Evolutionary conservation across 2,113 vertebrate species (phyloP).

Genomic region (Eurystomus gularis): DNA sequence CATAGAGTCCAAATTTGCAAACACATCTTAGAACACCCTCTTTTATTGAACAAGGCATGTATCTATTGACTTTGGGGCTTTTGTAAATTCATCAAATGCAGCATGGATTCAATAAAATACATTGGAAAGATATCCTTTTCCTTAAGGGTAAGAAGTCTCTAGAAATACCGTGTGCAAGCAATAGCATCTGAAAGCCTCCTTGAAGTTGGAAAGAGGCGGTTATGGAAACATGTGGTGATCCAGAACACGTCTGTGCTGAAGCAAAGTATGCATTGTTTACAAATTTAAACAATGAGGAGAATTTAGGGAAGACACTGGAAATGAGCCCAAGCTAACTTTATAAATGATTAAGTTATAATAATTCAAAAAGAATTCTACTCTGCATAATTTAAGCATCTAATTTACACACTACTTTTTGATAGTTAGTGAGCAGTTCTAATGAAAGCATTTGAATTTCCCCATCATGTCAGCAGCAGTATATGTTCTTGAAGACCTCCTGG

Average conservation of each 20-base stretch:
- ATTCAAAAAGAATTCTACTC: background rate
- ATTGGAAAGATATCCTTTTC: background rate
- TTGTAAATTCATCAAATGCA: background rate
- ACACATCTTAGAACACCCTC: background rate
- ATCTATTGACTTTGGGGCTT: rapidly evolving
- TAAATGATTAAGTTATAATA: background rate
- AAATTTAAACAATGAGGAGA: background rate
- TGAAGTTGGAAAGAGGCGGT: background rate
- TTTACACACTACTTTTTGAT: background rate
- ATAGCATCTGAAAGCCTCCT: background rate
- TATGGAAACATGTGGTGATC: background rate
- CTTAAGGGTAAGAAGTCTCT: background rate
- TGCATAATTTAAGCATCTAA: background rate
- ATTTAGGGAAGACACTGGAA: background rate
- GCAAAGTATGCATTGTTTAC: background rate
- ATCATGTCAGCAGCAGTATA: background rate
- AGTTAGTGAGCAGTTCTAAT: background rate
- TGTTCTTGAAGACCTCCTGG: background rate
- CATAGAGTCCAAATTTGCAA: background rate
- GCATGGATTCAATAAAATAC: background rate
- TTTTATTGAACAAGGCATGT: background rate
- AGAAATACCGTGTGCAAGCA: background rate
- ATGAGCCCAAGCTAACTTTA: background rate
- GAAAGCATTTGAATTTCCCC: background rate
- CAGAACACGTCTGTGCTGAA: background rate